These are phyloP conservation scores for Sceloporus undulatus DNA, from an alignment of 2,113 vertebrate species.

Conservation along the genomic window DNA sequence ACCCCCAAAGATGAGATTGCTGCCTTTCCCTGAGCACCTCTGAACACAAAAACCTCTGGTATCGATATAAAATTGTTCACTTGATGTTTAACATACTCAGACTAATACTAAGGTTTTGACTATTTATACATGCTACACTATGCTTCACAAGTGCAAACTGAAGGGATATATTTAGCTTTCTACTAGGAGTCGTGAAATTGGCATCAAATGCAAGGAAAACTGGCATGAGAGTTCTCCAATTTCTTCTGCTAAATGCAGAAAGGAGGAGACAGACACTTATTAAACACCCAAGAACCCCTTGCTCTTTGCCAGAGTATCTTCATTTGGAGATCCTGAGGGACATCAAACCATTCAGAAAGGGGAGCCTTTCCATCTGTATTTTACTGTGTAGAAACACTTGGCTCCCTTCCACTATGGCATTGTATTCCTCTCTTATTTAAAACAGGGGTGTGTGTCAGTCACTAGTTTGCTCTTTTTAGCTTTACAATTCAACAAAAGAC, in stretches of 20 bases:
- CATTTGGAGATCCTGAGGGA: slow-evolving; percentile 9
- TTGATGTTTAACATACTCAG: slow-evolving; percentile 5
- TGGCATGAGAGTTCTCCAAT: background rate
- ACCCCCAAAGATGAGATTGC: background rate
- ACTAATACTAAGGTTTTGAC: slow-evolving; percentile 37
- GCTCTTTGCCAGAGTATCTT: slow-evolving; percentile 22
- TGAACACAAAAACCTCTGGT: background rate
- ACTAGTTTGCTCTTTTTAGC: background rate
- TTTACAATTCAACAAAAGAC: background rate
- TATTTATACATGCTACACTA: slow-evolving; percentile 60
- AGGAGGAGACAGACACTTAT: slow-evolving; percentile 43
- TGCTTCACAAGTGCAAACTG: slow-evolving; percentile 51
- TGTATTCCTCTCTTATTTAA: background rate
- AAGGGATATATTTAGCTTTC: slow-evolving; percentile 61
- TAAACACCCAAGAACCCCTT: slow-evolving; percentile 12
- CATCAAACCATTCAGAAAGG: background rate
- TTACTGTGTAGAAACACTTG: background rate
- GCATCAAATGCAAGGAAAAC: slow-evolving; percentile 41
- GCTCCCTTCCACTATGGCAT: background rate
- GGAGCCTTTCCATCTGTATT: rapidly evolving
- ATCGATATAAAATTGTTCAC: background rate
- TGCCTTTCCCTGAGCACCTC: background rate
- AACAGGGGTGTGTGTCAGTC: background rate
- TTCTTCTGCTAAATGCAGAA: slow-evolving; percentile 54
- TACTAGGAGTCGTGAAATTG: slow-evolving; percentile 59